A percentile compares a stretch with the other conserved stretches of the same genome.
Evolutionary conservation across 1,140 invertebrate species (phyloP).

Genomic region (Drepana arcuata): DNA sequence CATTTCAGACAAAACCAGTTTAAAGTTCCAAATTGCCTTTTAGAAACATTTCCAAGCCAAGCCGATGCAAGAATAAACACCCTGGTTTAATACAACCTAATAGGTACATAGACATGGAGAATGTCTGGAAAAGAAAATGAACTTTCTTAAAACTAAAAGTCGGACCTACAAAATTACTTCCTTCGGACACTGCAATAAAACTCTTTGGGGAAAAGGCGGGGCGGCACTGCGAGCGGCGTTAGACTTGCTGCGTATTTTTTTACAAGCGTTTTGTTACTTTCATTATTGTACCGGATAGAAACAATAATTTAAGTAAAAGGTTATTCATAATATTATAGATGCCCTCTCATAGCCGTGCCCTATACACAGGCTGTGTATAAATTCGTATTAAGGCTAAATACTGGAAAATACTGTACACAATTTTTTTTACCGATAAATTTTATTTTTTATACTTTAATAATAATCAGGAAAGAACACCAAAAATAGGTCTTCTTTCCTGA

Average conservation of each 20-base stretch:
- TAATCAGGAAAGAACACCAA: no score
- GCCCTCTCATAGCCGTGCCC: no score
- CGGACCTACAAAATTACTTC: conserved; percentile 69
- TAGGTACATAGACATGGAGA: conserved; percentile 27
- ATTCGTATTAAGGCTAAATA: no score
- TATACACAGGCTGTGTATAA: no score
- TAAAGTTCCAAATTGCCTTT: conserved; percentile 8
- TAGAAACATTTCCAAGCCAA: neutral
- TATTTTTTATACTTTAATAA: no score
- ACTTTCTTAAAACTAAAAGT: conserved; percentile 69
- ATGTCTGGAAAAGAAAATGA: conserved; percentile 54
- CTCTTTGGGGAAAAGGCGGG: conserved; percentile 48
- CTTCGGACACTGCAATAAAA: conserved; percentile 65
- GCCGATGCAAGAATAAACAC: neutral
- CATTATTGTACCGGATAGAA: no score
- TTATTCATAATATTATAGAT: no score
- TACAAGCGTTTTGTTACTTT: no score
- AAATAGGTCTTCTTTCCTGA: no score
- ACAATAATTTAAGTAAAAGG: no score
- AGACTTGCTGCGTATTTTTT: conserved; percentile 1
- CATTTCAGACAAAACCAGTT: conserved; percentile 3
- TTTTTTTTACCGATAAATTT: no score
- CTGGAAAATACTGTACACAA: no score
- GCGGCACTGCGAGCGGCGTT: conserved; percentile 16
- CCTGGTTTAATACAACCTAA: neutral